These are phyloP conservation scores for Trachelus iudaicus DNA, from an alignment of 2,888 invertebrate species.

Conservation along the genomic window DNA sequence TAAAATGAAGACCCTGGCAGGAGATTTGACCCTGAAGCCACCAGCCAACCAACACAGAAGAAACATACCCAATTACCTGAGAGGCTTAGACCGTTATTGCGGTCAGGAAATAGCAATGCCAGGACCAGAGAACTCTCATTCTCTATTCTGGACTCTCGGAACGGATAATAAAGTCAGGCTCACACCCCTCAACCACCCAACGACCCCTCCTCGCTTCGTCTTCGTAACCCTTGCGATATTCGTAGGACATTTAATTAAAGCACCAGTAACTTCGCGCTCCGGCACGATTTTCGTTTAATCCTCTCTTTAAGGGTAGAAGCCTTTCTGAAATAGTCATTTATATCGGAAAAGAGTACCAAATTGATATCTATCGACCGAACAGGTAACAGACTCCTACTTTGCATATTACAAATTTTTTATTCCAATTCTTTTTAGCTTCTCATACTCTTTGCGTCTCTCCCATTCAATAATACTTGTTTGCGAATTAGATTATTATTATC, in stretches of 20 bases:
- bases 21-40: neutral
- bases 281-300: neutral
- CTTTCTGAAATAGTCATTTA: neutral
- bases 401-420: neutral
- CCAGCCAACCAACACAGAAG: neutral
- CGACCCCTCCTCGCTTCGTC: neutral
- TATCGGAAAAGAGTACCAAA: neutral
- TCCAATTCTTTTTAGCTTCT: neutral
- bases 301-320: neutral
- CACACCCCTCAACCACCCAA: neutral
- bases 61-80: neutral
- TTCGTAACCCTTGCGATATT: neutral
- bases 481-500: neutral
- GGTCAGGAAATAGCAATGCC: neutral
- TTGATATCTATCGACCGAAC: neutral
- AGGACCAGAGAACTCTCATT: neutral
- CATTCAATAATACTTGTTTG: neutral
- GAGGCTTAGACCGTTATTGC: neutral
- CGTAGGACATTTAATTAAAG: neutral
- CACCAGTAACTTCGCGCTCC: neutral
- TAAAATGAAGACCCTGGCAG: neutral
- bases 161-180: neutral
- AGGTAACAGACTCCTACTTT: neutral
- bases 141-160: neutral
- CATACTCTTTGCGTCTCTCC: neutral